Conservation (phyloP, 2,797 vertebrate species). For the Pristis pectinata region DNA sequence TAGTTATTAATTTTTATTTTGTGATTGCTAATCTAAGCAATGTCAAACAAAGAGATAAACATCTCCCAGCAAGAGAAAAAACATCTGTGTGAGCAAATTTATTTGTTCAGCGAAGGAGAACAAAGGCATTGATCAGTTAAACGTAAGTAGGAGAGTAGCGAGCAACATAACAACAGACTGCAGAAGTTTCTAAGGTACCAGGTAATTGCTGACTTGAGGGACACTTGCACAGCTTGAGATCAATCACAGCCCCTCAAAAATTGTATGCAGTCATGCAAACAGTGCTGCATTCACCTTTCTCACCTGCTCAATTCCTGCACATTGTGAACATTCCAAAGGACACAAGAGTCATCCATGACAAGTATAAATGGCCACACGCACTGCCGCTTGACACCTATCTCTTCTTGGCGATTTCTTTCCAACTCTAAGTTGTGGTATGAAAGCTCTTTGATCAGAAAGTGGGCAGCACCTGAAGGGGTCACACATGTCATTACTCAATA, state of each 20-base stretch:
- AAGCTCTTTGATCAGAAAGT: conserved; percentile 96
- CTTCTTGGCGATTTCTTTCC: conserved; percentile 87
- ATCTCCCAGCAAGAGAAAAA: background rate
- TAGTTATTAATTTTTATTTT: background rate
- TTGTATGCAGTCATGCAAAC: background rate
- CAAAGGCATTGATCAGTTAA: too few relatives aligned
- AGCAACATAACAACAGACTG: background rate
- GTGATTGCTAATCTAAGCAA: background rate
- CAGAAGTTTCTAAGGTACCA: background rate
- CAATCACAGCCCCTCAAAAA: background rate
- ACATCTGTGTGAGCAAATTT: background rate
- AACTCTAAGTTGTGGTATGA: conserved; percentile 95
- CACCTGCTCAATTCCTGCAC: conserved; percentile 67
- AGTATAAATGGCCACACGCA: conserved; percentile 94
- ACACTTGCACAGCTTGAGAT: background rate
- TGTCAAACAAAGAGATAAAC: background rate
- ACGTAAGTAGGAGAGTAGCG: too few relatives aligned
- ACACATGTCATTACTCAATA: background rate
- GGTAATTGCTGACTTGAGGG: background rate
- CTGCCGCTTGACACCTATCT: conserved; percentile 81
- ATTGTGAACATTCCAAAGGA: conserved; percentile 82
- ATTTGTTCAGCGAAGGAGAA: too few relatives aligned
- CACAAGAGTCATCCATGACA: conserved; percentile 94
- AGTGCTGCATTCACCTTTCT: background rate
- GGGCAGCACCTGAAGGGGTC: conserved; percentile 73